Percentiles rank a stretch among this genome's conserved stretches.
phyloP scores from a whole-genome alignment of 2,113 vertebrate species.

The Gymnocephalus cernua region DNA sequence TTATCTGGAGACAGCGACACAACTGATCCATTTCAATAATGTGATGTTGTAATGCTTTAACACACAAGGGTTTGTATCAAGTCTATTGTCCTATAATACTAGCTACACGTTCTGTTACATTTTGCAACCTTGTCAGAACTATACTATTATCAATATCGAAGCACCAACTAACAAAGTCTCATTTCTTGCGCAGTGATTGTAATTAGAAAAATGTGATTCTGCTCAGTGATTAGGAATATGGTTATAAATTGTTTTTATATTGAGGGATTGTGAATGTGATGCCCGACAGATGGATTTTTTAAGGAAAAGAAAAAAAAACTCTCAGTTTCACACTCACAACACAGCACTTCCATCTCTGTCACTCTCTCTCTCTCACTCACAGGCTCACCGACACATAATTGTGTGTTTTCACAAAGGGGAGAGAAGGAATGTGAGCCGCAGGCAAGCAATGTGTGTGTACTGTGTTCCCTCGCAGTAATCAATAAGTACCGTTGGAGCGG shows the following conservation, averaged over 20 bases:
- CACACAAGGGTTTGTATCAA: background rate
- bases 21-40: background rate
- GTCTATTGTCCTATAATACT: background rate
- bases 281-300: constrained; percentile 53
- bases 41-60: background rate
- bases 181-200: background rate
- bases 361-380: constrained; percentile 59
- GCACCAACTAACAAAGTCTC: background rate
- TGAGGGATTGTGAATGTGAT: constrained; percentile 13
- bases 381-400: constrained; percentile 72
- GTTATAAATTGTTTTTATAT: background rate
- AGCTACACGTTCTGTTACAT: background rate
- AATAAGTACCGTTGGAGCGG: constrained; percentile 43
- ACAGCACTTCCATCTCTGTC: constrained; percentile 62
- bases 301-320: constrained; percentile 36
- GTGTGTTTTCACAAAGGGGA: constrained; percentile 69
- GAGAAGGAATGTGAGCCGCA: constrained; percentile 62
- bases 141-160: background rate
- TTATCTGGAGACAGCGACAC: background rate
- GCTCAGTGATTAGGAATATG: background rate
- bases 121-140: background rate
- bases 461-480: constrained; percentile 60
- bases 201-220: background rate
- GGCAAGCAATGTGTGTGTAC: constrained; percentile 49
- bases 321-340: constrained; percentile 60